Percentiles rank a stretch among this genome's conserved stretches.
phyloP scores from a whole-genome alignment of 2,113 vertebrate genomes.

The Circaetus gallicus region DNA sequence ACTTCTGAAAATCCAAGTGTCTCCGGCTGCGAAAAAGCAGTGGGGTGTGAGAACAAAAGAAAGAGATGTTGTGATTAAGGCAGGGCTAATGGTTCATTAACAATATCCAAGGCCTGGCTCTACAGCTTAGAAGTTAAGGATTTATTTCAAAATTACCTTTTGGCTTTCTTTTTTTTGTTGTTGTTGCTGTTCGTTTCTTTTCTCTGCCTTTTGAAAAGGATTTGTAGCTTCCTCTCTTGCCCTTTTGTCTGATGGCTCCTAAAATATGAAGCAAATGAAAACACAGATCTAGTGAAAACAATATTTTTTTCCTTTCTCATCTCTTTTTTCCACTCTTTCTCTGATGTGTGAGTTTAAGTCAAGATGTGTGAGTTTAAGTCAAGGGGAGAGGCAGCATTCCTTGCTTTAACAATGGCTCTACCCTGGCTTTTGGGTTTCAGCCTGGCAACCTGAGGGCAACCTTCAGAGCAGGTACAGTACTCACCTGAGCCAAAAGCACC shows the following conservation, averaged over 20 bases:
- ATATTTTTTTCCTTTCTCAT: background rate
- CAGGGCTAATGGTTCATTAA: slow-evolving; percentile 65
- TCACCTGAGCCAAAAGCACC: background rate
- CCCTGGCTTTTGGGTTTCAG: background rate
- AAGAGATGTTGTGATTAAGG: slow-evolving; percentile 64
- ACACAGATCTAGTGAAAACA: slow-evolving; percentile 25
- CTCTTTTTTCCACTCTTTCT: background rate
- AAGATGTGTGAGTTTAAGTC: background rate
- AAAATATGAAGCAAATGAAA: slow-evolving; percentile 58
- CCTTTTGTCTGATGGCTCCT: slow-evolving; percentile 38
- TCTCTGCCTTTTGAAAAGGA: slow-evolving; percentile 36
- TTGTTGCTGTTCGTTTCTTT: background rate
- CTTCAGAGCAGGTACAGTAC: background rate
- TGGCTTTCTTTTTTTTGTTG: background rate
- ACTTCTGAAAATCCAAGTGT: slow-evolving; percentile 60
- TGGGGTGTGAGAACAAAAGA: slow-evolving; percentile 73
- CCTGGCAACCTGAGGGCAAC: background rate
- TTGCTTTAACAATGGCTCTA: background rate
- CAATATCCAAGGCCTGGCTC: slow-evolving; percentile 20
- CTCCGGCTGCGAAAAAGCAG: slow-evolving; percentile 54
- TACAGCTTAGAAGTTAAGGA: slow-evolving; percentile 29
- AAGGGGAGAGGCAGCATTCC: background rate
- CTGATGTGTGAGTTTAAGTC: background rate
- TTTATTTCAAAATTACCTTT: slow-evolving; percentile 61
- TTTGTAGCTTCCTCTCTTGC: slow-evolving; percentile 47